phyloP scores from a whole-genome alignment of 2,888 invertebrate species.

The Ormia ochracea region DNA sequence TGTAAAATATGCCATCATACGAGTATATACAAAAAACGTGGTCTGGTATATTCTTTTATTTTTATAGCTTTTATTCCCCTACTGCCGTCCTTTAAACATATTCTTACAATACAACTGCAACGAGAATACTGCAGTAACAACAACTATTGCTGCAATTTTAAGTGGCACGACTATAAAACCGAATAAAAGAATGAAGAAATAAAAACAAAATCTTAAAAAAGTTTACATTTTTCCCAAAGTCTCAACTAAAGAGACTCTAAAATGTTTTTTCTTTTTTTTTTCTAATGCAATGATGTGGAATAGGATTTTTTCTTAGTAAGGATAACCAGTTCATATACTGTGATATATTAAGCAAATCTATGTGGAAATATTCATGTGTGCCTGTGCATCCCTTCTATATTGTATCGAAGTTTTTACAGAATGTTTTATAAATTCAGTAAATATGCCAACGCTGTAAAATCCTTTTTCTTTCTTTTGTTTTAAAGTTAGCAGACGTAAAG shows the following conservation, averaged over 20 bases:
- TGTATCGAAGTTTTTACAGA: not conserved
- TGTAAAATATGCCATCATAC: not conserved
- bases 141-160: slow-evolving; percentile 7
- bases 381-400: slow-evolving; percentile 32
- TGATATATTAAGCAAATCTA: not conserved
- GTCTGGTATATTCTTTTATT: slow-evolving; percentile 9
- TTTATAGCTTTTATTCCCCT: slow-evolving; percentile 17
- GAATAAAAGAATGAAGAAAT: slow-evolving; percentile 15
- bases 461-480: slow-evolving; percentile 21
- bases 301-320: not conserved
- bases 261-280: too few relatives aligned
- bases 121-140: slow-evolving; percentile 8
- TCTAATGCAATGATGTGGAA: slow-evolving; percentile 50
- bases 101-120: slow-evolving; percentile 3
- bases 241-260: slow-evolving; percentile 8
- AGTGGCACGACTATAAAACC: slow-evolving; percentile 31
- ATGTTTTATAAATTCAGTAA: slow-evolving; percentile 34
- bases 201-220: not conserved
- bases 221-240: not conserved
- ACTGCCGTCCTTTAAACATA: not conserved
- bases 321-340: not conserved
- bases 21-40: too few relatives aligned
- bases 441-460: slow-evolving; percentile 22
- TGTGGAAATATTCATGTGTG: not conserved
- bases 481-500: not conserved